A percentile compares a stretch with the other conserved stretches of the same genome.
Evolutionary conservation across 2,113 vertebrate species (phyloP).

Genomic region (Amazona guildingii): DNA sequence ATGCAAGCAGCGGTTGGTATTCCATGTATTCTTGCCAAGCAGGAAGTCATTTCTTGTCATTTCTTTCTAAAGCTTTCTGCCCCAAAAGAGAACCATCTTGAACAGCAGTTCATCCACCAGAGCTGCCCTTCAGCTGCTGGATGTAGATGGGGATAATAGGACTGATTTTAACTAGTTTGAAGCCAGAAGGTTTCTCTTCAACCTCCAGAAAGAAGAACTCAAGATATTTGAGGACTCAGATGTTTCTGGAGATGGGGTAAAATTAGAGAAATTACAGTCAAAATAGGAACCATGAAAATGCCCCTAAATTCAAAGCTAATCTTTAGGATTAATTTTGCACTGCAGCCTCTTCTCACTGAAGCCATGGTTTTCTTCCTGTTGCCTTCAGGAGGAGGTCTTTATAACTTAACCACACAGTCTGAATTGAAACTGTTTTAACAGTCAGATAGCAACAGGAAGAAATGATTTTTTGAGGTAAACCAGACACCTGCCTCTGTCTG

Average conservation of each 20-base stretch:
- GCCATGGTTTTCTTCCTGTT: not conserved
- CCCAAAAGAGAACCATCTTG: constrained; percentile 36
- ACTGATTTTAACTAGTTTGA: not conserved
- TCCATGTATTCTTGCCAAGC: not conserved
- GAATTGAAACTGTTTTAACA: not conserved
- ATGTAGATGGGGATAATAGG: not conserved
- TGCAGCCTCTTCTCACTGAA: not conserved
- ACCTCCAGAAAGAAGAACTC: constrained; percentile 45
- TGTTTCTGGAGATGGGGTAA: constrained; percentile 55
- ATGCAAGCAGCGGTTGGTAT: rapidly evolving
- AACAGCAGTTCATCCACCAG: constrained; percentile 59
- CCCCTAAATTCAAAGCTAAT: not conserved
- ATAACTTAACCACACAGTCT: not conserved
- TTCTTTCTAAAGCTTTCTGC: not conserved
- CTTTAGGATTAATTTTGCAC: not conserved
- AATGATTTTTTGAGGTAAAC: not conserved
- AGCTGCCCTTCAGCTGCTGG: constrained; percentile 60
- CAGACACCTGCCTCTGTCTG: not conserved
- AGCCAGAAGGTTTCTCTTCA: constrained; percentile 68
- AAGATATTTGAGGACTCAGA: constrained; percentile 51
- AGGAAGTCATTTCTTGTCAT: not conserved
- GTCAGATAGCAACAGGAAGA: not conserved
- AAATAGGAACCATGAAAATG: not conserved
- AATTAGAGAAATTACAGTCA: not conserved
- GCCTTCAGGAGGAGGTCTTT: not conserved